Percentiles rank a stretch among this genome's conserved stretches.
Conservation (phyloP, 2,888 invertebrate genomes). For the Colletes collaris region DNA sequence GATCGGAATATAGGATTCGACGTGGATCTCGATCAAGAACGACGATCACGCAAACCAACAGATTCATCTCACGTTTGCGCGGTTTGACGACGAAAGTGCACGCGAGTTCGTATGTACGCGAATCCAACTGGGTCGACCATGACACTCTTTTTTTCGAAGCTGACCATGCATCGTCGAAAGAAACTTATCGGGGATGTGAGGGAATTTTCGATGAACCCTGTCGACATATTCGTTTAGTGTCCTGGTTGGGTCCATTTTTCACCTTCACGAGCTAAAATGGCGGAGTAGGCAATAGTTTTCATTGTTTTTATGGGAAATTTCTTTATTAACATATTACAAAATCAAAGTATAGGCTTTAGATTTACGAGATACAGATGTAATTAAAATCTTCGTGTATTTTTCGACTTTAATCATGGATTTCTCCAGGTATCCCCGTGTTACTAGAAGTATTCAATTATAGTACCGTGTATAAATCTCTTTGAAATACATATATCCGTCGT, state of each 20-base stretch:
- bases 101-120: slow-evolving; percentile 33
- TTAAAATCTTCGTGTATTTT: no score
- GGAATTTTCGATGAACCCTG: slow-evolving; percentile 35
- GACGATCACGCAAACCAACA: slow-evolving; percentile 35
- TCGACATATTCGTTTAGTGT: not conserved
- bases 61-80: slow-evolving; percentile 64
- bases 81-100: slow-evolving; percentile 69
- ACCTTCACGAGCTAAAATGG: no score
- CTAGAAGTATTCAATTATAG: slow-evolving; percentile 21
- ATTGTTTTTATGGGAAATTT: no score
- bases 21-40: slow-evolving; percentile 46
- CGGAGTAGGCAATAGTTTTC: no score
- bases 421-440: not conserved
- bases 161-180: slow-evolving; percentile 36
- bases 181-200: slow-evolving; percentile 37
- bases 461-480: not conserved
- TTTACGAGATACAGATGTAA: no score
- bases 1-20: slow-evolving; percentile 42
- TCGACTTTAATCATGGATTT: not conserved
- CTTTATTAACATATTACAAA: no score
- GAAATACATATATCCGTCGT: slow-evolving; percentile 5
- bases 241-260: no score
- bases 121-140: slow-evolving; percentile 67
- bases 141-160: slow-evolving; percentile 71
- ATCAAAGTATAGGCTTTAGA: no score